Evolutionary conservation across 2,797 vertebrate species (phyloP).

Genomic region (Tapirus indicus): DNA sequence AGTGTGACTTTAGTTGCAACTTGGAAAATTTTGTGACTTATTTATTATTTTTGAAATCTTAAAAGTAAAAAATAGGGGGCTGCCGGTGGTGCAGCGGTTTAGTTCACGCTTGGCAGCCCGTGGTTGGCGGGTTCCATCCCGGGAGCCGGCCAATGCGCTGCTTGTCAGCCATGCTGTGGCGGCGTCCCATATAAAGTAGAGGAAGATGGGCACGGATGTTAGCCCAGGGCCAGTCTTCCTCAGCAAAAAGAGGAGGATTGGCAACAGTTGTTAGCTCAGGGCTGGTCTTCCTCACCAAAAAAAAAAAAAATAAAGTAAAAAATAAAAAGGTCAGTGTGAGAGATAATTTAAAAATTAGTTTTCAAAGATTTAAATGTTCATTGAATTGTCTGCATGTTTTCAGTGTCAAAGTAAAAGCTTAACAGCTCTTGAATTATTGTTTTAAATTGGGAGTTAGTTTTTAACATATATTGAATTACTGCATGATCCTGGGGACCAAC

Average conservation of each 20-base stretch:
- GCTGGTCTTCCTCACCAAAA: too few species aligned
- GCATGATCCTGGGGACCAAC: neutral
- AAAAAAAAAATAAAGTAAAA: conserved; percentile 43
- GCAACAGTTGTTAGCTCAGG: too few species aligned
- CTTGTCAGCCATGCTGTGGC: too few species aligned
- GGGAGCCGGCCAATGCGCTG: too few species aligned
- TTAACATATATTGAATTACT: conserved; percentile 5
- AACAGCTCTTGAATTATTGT: conserved; percentile 46
- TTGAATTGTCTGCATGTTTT: conserved; percentile 62
- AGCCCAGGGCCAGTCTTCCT: too few species aligned
- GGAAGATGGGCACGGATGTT: too few species aligned
- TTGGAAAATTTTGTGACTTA: conserved; percentile 64
- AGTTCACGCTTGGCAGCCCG: too few species aligned
- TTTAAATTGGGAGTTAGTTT: conserved; percentile 47
- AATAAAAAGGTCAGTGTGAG: conserved; percentile 55
- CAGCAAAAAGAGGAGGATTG: too few species aligned
- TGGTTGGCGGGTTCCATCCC: too few species aligned
- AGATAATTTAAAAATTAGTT: conserved; percentile 65
- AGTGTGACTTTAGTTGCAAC: conserved; percentile 49
- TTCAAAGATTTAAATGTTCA: conserved; percentile 67
- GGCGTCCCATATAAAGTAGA: too few species aligned
- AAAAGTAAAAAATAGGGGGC: conserved; percentile 52
- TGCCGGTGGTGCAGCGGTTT: too few species aligned
- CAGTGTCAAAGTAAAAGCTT: conserved; percentile 31
- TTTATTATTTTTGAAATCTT: conserved; percentile 74